Percentiles rank a stretch among this genome's conserved stretches.
phyloP scores from a whole-genome alignment of 37 sponge, comb jelly and placozoan species.

The Petrosia ficiformis region DNA sequence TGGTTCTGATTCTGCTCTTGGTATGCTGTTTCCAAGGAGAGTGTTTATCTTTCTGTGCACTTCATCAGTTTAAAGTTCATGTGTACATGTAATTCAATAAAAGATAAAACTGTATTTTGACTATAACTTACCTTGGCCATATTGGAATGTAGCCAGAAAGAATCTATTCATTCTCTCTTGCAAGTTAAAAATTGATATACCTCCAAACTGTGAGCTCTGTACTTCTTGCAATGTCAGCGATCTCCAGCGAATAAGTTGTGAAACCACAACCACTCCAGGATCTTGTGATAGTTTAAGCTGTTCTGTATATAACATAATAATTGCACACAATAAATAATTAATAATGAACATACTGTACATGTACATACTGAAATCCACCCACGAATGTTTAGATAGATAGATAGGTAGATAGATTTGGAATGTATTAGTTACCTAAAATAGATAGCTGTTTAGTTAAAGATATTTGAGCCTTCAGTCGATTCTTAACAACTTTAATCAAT shows the following conservation, averaged over 20 bases:
- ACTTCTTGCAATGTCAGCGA: slow-evolving; percentile 23
- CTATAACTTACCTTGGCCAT: slow-evolving; percentile 27
- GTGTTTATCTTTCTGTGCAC: too few species aligned
- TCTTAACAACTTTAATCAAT: slow-evolving; percentile 26
- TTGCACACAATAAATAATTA: not conserved
- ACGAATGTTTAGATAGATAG: not conserved
- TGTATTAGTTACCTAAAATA: slow-evolving; percentile 8
- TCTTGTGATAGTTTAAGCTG: slow-evolving; percentile 7
- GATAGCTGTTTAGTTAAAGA: slow-evolving; percentile 32
- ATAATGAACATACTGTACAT: too few species aligned
- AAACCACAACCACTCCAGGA: slow-evolving; percentile 2
- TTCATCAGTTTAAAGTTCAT: not conserved
- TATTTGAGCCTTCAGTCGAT: slow-evolving; percentile 41
- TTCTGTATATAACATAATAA: not conserved
- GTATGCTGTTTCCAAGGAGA: too few species aligned
- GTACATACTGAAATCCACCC: not conserved
- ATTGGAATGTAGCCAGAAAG: slow-evolving; percentile 58
- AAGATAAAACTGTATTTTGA: not conserved
- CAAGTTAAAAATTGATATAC: slow-evolving; percentile 43
- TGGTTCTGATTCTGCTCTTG: too few species aligned
- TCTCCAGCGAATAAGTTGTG: slow-evolving; percentile 40
- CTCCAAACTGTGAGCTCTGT: slow-evolving; percentile 38
- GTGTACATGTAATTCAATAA: not conserved
- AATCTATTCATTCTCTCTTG: slow-evolving; percentile 58
- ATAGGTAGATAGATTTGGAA: not conserved